These are phyloP conservation scores for Lutraria rhynchaena DNA, from an alignment of 1,140 invertebrate species.

Conservation along the genomic window DNA sequence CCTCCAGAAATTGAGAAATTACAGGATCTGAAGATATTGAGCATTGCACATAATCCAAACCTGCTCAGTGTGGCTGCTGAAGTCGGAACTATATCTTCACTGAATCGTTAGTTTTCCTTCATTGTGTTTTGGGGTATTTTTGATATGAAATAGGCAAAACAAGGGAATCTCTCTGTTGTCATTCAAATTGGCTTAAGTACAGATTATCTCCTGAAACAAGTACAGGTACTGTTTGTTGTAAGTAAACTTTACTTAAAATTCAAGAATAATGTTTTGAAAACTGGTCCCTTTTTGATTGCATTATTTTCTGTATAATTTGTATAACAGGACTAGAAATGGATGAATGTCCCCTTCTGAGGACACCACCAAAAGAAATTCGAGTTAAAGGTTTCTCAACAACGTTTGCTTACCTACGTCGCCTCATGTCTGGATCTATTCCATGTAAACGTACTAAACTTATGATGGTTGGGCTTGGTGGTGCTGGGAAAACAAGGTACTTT, in stretches of 20 bases:
- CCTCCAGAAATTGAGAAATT: conserved; percentile 71
- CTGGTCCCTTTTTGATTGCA: background rate
- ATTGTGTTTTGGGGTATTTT: too few relatives aligned
- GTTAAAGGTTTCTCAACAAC: conserved; percentile 75
- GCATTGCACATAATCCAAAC: conserved; percentile 74
- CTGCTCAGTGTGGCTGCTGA: conserved; percentile 72
- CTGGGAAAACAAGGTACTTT: conserved; percentile 80
- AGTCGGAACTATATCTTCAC: conserved; percentile 64
- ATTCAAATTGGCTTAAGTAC: too few relatives aligned
- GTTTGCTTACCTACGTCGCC: conserved; percentile 76
- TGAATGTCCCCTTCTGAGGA: conserved; percentile 76
- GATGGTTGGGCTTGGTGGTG: conserved; percentile 81
- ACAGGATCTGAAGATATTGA: conserved; percentile 66
- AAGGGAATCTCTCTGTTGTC: too few relatives aligned
- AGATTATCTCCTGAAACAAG: too few relatives aligned
- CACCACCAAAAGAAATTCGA: conserved; percentile 80
- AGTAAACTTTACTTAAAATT: too few relatives aligned
- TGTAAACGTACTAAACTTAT: conserved; percentile 80
- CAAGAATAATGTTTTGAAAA: background rate
- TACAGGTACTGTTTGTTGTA: too few relatives aligned
- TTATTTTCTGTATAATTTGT: background rate
- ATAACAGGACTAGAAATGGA: conserved; percentile 73
- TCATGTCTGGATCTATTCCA: conserved; percentile 76
- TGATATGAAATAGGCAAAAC: too few relatives aligned
- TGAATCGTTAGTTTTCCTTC: conserved; percentile 73